Conservation (phyloP, 2,888 invertebrate genomes). For the Corbicula japonica region DNA sequence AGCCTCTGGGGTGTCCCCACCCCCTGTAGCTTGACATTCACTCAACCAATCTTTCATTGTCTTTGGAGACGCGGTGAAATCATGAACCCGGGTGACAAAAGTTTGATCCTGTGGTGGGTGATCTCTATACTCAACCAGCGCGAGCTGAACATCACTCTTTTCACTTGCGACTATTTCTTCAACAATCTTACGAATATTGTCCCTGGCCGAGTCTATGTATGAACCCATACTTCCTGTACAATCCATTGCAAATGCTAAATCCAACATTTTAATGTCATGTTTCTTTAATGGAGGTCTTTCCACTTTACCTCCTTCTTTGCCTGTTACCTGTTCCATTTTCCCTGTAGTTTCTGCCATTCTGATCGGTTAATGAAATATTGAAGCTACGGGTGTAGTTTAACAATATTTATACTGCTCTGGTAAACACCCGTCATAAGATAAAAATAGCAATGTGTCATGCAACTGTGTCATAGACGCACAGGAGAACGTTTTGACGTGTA, state of each 20-base stretch:
- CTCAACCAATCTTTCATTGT: slow-evolving; percentile 81
- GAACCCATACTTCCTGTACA: slow-evolving; percentile 83
- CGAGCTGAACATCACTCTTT: slow-evolving; percentile 80
- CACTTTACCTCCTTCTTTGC: slow-evolving; percentile 42
- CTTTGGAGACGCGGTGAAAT: slow-evolving; percentile 79
- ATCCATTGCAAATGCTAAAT: slow-evolving; percentile 84
- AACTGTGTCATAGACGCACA: not conserved
- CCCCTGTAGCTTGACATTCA: slow-evolving; percentile 77
- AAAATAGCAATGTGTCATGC: not conserved
- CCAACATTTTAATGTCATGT: slow-evolving; percentile 78
- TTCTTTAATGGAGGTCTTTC: slow-evolving; percentile 68
- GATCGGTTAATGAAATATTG: not conserved
- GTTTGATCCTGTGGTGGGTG: slow-evolving; percentile 82
- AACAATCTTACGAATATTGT: slow-evolving; percentile 81
- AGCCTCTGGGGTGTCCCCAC: slow-evolving; percentile 83
- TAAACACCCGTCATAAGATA: not conserved
- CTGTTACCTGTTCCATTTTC: too few species aligned
- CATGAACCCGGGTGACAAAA: slow-evolving; percentile 81
- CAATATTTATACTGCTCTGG: too few species aligned
- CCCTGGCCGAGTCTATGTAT: slow-evolving; percentile 79
- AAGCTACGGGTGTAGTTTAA: not conserved
- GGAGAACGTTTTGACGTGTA: not conserved
- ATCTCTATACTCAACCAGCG: slow-evolving; percentile 83
- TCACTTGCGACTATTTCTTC: slow-evolving; percentile 82
- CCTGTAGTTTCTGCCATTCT: slow-evolving; percentile 26